Evolutionary conservation across 1,140 invertebrate genomes (phyloP).

Genomic region (Vanessa atalanta): DNA sequence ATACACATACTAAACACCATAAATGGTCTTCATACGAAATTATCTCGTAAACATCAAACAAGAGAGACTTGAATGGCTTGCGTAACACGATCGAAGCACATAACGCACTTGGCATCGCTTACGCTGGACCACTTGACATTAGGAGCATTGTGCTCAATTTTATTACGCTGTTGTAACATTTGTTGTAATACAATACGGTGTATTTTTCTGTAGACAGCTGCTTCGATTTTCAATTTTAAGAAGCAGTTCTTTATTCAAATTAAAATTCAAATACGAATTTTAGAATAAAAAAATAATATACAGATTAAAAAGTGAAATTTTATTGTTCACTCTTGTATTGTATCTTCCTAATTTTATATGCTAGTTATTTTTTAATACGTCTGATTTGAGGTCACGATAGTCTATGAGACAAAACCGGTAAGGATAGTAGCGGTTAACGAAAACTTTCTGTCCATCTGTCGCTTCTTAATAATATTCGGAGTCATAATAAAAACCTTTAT

Average conservation of each 20-base stretch:
- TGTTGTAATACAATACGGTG: conserved; percentile 13
- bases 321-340: conserved; percentile 63
- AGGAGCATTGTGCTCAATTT: conserved; percentile 19
- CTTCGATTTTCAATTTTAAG: not conserved
- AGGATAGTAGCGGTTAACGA: conserved; percentile 45
- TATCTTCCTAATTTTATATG: conserved; percentile 65
- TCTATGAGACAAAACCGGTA: conserved; percentile 62
- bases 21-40: conserved; percentile 20
- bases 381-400: conserved; percentile 57
- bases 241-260: not conserved
- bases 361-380: conserved; percentile 69
- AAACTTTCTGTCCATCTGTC: conserved; percentile 50
- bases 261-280: conserved; percentile 11
- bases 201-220: not conserved
- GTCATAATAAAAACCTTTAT: conserved; percentile 1
- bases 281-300: conserved; percentile 15
- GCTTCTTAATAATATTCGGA: not conserved
- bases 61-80: conserved; percentile 34
- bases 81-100: conserved; percentile 16
- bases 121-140: conserved; percentile 25
- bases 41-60: conserved; percentile 11
- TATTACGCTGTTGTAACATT: conserved; percentile 18
- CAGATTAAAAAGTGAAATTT: conserved; percentile 44
- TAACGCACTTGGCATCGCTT: conserved; percentile 26
- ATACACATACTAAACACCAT: conserved; percentile 42